Conservation (phyloP, 1,140 invertebrate species). For the Aphaenogaster floridana region DNA sequence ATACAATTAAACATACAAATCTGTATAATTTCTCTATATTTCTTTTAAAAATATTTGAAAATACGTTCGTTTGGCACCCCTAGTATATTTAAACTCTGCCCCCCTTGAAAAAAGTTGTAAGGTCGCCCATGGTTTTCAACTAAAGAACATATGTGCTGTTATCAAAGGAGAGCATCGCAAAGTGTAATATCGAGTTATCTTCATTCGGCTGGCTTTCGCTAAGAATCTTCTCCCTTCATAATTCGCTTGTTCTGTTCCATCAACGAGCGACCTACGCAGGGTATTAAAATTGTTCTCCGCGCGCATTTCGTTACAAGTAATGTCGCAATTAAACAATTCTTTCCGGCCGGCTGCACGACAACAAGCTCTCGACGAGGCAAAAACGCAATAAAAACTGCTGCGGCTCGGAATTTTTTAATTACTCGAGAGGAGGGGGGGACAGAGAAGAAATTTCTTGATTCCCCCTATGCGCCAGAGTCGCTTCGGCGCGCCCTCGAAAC, state of each 20-base stretch:
- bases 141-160: not conserved
- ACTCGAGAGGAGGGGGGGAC: not conserved
- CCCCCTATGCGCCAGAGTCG: constrained; percentile 11
- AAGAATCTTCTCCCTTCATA: constrained; percentile 17
- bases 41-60: too few species aligned
- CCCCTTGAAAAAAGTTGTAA: too few species aligned
- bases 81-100: too few species aligned
- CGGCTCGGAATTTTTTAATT: constrained; percentile 61
- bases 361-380: constrained; percentile 35
- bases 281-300: constrained; percentile 48
- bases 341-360: constrained; percentile 38
- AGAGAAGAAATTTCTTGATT: constrained; percentile 52
- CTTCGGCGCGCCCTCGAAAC: constrained; percentile 3
- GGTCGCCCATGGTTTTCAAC: too few species aligned
- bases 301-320: constrained; percentile 48
- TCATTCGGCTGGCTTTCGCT: not conserved
- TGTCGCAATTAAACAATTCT: constrained; percentile 58
- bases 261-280: not conserved
- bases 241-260: constrained; percentile 28
- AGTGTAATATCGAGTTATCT: not conserved
- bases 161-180: not conserved
- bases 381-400: constrained; percentile 53
- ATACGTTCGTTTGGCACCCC: too few species aligned
- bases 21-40: too few species aligned
- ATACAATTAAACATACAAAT: too few species aligned